Percentiles rank a stretch among this genome's conserved stretches.
Evolutionary conservation across 1,140 invertebrate genomes (phyloP).

Genomic region (Platorchestia sp.): DNA sequence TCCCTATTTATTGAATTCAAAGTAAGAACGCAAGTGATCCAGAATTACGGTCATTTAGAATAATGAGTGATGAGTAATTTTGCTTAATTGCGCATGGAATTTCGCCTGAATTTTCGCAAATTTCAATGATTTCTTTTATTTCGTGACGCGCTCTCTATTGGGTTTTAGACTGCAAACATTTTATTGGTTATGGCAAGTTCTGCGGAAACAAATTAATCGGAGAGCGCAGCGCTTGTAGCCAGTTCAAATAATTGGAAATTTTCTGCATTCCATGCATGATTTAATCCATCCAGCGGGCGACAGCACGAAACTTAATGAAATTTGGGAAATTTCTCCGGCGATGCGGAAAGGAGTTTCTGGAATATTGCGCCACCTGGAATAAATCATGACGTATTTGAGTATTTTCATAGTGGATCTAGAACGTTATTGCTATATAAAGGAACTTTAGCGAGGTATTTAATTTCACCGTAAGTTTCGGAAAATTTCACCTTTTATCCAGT

Average conservation of each 20-base stretch:
- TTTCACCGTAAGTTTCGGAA: too few relatives aligned
- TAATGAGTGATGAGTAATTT: too few relatives aligned
- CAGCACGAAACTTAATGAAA: background rate
- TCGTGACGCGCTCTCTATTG: background rate
- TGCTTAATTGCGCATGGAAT: too few relatives aligned
- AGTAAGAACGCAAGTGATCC: too few relatives aligned
- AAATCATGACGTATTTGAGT: background rate
- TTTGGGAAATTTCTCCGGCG: background rate
- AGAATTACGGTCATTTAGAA: too few relatives aligned
- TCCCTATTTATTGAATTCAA: too few relatives aligned
- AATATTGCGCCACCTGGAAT: background rate
- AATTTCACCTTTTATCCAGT: too few relatives aligned
- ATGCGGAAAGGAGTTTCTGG: background rate
- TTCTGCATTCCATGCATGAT: conserved; percentile 18
- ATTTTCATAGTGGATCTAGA: background rate
- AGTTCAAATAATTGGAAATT: conserved; percentile 13
- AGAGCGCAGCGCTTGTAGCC: background rate
- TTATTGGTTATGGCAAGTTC: background rate
- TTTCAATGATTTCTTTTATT: background rate
- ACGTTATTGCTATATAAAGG: background rate
- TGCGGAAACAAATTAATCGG: background rate
- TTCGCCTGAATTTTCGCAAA: too few relatives aligned
- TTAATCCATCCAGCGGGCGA: background rate
- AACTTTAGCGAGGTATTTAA: too few relatives aligned
- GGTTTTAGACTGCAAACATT: background rate